Conservation (phyloP, 1,140 invertebrate species). For the Drosophila rufa region DNA sequence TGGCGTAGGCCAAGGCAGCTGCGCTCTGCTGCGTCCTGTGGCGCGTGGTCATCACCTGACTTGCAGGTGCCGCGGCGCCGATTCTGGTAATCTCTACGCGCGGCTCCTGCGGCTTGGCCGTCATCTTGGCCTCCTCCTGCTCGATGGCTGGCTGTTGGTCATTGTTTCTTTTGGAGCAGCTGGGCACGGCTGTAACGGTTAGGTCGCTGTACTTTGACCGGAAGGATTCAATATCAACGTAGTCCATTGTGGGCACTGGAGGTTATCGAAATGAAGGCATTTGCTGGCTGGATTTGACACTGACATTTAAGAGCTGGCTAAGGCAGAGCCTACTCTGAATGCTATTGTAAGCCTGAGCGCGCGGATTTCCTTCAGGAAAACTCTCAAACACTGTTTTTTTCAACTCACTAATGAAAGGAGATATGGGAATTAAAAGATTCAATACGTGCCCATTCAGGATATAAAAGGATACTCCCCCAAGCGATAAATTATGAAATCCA, state of each 20-base stretch:
- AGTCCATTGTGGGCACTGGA: slow-evolving; percentile 37
- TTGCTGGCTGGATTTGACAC: neutral
- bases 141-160: neutral
- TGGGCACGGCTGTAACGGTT: slow-evolving; percentile 62
- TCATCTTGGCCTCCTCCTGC: neutral
- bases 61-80: neutral
- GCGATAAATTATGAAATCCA: neutral
- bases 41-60: slow-evolving; percentile 5
- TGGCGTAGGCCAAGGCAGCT: slow-evolving; percentile 46
- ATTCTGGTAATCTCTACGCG: slow-evolving; percentile 61
- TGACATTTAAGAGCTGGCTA: neutral
- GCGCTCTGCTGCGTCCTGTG: slow-evolving; percentile 31
- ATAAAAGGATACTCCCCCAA: neutral
- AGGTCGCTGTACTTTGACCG: slow-evolving; percentile 70
- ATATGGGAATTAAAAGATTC: no score
- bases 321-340: slow-evolving; percentile 5
- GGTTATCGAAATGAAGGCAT: neutral
- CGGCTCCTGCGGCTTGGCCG: slow-evolving; percentile 1
- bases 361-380: no score
- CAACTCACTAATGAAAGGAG: no score
- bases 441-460: no score
- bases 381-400: no score
- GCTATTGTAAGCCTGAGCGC: neutral
- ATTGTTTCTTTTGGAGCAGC: neutral
- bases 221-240: slow-evolving; percentile 66